phyloP scores from a whole-genome alignment of 2,113 vertebrate species.

The Strigops habroptila region DNA sequence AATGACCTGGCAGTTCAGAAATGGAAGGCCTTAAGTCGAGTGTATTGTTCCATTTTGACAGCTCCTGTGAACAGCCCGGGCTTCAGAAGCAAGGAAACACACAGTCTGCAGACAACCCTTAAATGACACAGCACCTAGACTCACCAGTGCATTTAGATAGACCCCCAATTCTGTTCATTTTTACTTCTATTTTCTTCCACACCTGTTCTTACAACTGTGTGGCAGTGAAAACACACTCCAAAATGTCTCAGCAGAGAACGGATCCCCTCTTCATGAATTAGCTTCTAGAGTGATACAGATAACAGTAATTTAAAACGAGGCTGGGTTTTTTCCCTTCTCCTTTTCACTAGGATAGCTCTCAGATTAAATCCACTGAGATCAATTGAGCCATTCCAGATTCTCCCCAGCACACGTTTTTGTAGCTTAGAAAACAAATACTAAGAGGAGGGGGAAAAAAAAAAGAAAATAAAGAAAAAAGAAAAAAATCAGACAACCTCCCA shows the following conservation, averaged over 20 bases:
- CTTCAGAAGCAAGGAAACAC: neutral
- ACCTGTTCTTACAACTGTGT: neutral
- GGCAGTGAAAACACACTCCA: neutral
- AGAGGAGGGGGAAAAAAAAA: neutral
- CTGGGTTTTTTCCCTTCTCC: neutral
- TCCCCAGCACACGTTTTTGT: neutral
- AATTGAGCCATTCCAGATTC: neutral
- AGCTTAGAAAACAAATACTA: conserved; percentile 7
- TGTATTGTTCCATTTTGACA: neutral
- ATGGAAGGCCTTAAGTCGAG: neutral
- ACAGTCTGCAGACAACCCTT: neutral
- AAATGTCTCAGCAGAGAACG: neutral
- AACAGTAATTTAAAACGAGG: neutral
- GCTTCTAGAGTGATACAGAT: neutral
- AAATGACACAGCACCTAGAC: neutral
- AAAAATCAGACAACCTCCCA: neutral
- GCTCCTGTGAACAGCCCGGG: neutral
- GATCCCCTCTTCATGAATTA: neutral
- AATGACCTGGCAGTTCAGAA: fast-evolving
- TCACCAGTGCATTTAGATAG: fast-evolving
- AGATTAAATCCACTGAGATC: neutral
- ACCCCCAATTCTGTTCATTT: fast-evolving
- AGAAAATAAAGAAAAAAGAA: neutral
- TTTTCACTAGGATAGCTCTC: neutral
- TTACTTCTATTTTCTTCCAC: neutral